phyloP scores from a whole-genome alignment of 37 sponge, comb jelly and placozoan species.

The Diacarnus erythraeanus region DNA sequence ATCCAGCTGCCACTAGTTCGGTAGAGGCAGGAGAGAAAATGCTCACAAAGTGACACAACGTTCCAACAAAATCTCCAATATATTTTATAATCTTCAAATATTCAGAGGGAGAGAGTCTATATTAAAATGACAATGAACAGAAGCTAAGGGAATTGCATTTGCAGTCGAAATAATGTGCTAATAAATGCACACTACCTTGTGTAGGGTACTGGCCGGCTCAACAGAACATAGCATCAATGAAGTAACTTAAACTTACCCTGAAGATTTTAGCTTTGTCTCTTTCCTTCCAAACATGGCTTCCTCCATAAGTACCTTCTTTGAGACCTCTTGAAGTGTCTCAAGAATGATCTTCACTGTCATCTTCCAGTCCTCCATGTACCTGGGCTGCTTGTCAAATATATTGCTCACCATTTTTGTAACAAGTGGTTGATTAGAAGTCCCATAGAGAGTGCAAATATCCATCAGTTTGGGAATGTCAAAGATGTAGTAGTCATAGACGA shows the following conservation, averaged over 20 bases:
- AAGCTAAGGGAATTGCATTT: neutral
- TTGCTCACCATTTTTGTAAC: conserved; percentile 71
- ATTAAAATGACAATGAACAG: neutral
- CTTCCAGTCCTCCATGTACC: conserved; percentile 49
- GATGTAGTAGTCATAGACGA: conserved; percentile 74
- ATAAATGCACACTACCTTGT: too few species aligned
- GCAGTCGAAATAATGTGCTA: too few species aligned
- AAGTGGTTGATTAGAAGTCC: conserved; percentile 53
- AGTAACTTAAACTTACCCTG: neutral
- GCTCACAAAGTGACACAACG: conserved; percentile 25
- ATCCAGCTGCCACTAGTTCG: conserved; percentile 4
- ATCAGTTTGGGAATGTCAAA: conserved; percentile 81
- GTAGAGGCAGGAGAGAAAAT: conserved; percentile 35
- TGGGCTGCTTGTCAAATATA: conserved; percentile 67
- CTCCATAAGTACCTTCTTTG: neutral
- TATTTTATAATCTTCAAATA: conserved; percentile 23
- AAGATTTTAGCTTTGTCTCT: conserved; percentile 1
- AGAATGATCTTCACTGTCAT: conserved; percentile 7
- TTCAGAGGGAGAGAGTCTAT: conserved; percentile 24
- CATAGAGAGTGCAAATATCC: conserved; percentile 82
- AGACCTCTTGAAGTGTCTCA: conserved; percentile 10
- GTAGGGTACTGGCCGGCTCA: neutral
- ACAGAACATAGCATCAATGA: too few species aligned
- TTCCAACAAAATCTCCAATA: conserved; percentile 22
- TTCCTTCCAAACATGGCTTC: neutral